Conservation (phyloP, 1,140 invertebrate genomes). For the Cheumatopsyche charites region DNA sequence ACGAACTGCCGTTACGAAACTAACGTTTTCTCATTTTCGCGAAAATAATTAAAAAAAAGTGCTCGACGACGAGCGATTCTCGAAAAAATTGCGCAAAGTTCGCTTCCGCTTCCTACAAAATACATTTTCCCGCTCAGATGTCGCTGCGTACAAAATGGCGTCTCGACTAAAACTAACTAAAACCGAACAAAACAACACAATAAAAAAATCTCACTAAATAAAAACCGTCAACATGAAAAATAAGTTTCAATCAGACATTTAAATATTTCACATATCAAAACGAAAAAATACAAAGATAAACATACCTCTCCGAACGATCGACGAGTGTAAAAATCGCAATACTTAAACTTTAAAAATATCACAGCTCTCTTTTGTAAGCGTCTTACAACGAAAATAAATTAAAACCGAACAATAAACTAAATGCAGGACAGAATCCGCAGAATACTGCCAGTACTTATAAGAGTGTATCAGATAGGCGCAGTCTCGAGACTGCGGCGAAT, state of each 20-base stretch:
- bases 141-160: no score
- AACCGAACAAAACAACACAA: neutral
- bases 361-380: slow-evolving; percentile 4
- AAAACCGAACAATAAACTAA: neutral
- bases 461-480: neutral
- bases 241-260: no score
- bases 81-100: no score
- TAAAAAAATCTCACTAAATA: neutral
- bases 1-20: no score
- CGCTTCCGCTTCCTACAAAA: no score
- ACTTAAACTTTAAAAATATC: slow-evolving; percentile 11
- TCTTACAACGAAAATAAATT: no score
- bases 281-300: neutral
- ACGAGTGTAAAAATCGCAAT: slow-evolving; percentile 4
- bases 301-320: neutral
- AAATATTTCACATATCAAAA: neutral
- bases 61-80: no score
- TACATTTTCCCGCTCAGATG: no score
- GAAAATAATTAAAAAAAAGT: no score
- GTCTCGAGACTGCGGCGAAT: neutral
- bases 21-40: no score
- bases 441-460: neutral
- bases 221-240: no score
- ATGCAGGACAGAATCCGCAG: neutral
- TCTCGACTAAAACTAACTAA: neutral